Evolutionary conservation across 2,888 invertebrate genomes (phyloP), one percentile per base, ranked within the genome.

Genomic region (Lithosia quadra): DNA sequence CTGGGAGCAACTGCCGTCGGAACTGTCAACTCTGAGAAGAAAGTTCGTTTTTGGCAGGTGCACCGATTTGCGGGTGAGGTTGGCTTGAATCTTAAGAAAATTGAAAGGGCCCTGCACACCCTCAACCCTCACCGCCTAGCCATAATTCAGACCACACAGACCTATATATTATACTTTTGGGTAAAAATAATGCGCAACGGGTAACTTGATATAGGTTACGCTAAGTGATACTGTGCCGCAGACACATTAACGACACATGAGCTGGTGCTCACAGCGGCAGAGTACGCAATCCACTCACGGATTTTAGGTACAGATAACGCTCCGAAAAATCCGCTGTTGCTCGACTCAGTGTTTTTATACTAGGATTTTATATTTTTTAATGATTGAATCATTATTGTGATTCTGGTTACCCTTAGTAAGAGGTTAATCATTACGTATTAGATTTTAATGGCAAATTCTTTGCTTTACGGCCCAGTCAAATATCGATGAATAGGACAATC

Each of bases 181-280:
- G 55, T 74, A 77, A 24, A 24, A 56, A 56, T 55, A 56, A 56
- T 56, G 24, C 80, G 70, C 22, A 24, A 56, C 13, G 55, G 24
- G 24, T 56, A 21, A 58, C 28, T 28, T 34, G 33, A 58, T 33
- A 58, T 58, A 34, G 58, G 58, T 58, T 33, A 33, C 33, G 28
- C 18, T 58, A 71, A 61, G 56, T 39, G 34, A 63, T 22, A 21
- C 58, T 28, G 58, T 58, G 58, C n/a, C n/a, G 28, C 58, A 58
- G 58, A 58, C 58, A 58, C 58, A 58, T 58, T 33, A 33, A 33
- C 28, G 53, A 53, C 53, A 43, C 13, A 53, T n/a, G 33, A 53
- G 49, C 7, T 43, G 18, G 33, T 58, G 15, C 58, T 58, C 58
- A 58, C 28, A 33, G 58, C 33, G 18, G 28, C 58, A n/a, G 18